phyloP scores from a whole-genome alignment of 2,888 invertebrate species.

The Zonitis immaculata region DNA sequence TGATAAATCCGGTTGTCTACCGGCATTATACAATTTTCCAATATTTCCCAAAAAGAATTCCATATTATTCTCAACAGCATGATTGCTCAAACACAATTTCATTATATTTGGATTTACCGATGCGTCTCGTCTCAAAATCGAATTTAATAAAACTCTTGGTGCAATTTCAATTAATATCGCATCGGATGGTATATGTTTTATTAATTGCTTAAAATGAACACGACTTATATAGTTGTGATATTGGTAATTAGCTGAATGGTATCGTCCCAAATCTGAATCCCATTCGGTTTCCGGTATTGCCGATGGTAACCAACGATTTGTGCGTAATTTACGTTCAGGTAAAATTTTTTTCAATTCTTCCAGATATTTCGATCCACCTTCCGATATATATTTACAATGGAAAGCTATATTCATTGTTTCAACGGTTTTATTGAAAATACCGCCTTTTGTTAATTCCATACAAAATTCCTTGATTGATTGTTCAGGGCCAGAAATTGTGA shows the following conservation, averaged over 20 bases:
- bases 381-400: conserved; percentile 72
- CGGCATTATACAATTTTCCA: conserved; percentile 61
- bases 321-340: conserved; percentile 61
- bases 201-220: conserved; percentile 69
- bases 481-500: conserved; percentile 86
- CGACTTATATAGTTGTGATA: conserved; percentile 74
- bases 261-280: conserved; percentile 59
- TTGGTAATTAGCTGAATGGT: conserved; percentile 79
- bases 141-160: conserved; percentile 79
- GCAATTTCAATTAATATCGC: conserved; percentile 81
- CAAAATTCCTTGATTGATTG: conserved; percentile 64
- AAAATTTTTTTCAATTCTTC: conserved; percentile 62
- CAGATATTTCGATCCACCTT: conserved; percentile 56
- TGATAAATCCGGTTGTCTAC: conserved; percentile 68
- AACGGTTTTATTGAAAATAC: conserved; percentile 72
- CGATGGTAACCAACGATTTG: conserved; percentile 78
- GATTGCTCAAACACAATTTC: conserved; percentile 66
- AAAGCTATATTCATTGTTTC: conserved; percentile 78
- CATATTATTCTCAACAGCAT: conserved; percentile 59
- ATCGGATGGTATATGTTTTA: conserved; percentile 70
- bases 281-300: conserved; percentile 59
- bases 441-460: conserved; percentile 59
- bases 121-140: conserved; percentile 66
- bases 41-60: conserved; percentile 44
- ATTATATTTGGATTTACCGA: conserved; percentile 56